A percentile compares a stretch with the other conserved stretches of the same genome.
Evolutionary conservation across 1,140 invertebrate species (phyloP).

Genomic region (Lasioglossum baleicum): DNA sequence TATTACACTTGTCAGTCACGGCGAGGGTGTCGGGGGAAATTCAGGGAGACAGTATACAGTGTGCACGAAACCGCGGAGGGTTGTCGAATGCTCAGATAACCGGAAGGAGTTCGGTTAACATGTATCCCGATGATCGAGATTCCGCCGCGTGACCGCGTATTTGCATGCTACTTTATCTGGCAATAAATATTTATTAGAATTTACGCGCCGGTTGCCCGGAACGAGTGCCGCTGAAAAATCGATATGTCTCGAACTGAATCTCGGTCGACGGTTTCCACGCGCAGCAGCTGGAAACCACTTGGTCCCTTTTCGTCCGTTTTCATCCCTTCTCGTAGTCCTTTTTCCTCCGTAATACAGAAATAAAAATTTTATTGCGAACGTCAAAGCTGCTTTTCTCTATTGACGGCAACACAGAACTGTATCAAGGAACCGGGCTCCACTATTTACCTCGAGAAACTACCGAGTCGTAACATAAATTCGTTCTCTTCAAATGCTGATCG

Average conservation of each 20-base stretch:
- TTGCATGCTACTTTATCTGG: slow-evolving; percentile 49
- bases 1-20: neutral
- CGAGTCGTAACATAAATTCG: too few species aligned
- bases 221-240: slow-evolving; percentile 44
- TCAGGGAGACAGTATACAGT: neutral
- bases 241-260: slow-evolving; percentile 23
- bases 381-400: too few species aligned
- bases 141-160: slow-evolving; percentile 26
- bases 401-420: too few species aligned
- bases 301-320: too few species aligned
- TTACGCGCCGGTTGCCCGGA: slow-evolving; percentile 22
- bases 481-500: too few species aligned
- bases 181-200: slow-evolving; percentile 74
- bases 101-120: slow-evolving; percentile 19
- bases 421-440: too few species aligned
- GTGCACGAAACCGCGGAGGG: neutral
- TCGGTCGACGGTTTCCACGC: slow-evolving; percentile 13
- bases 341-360: too few species aligned
- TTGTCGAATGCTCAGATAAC: slow-evolving; percentile 21
- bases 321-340: too few species aligned
- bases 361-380: too few species aligned
- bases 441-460: too few species aligned
- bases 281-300: too few species aligned
- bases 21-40: neutral
- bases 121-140: slow-evolving; percentile 34